Evolutionary conservation across 2,888 invertebrate genomes (phyloP).

Genomic region (Dascillus cervinus): DNA sequence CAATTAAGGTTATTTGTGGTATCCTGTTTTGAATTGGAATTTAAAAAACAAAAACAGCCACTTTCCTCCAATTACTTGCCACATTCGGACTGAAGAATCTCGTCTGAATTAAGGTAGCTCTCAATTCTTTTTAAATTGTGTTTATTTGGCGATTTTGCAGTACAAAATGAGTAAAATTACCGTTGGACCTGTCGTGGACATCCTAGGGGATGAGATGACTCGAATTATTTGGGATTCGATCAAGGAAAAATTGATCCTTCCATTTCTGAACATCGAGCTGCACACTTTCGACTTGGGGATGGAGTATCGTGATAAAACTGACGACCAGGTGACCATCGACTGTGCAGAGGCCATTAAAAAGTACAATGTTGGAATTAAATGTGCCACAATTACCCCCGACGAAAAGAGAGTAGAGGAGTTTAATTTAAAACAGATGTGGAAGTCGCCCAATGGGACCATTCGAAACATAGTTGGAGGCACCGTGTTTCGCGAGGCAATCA

Average conservation of each 20-base stretch:
- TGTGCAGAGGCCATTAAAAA: constrained; percentile 95
- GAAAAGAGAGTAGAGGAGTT: constrained; percentile 92
- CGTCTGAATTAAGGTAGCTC: too few species aligned
- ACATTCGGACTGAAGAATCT: too few species aligned
- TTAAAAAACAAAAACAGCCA: too few species aligned
- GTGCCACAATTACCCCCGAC: constrained; percentile 97
- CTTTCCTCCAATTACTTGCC: too few species aligned
- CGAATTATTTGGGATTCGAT: constrained; percentile 98
- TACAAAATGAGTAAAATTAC: constrained; percentile 56
- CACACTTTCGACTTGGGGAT: constrained; percentile 93
- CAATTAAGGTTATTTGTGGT: too few species aligned
- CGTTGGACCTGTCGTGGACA: constrained; percentile 84
- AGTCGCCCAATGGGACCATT: constrained; percentile 83
- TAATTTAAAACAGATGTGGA: constrained; percentile 85
- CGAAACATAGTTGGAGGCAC: constrained; percentile 82
- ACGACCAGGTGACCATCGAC: constrained; percentile 93
- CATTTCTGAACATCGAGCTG: constrained; percentile 90
- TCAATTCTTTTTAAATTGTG: too few species aligned
- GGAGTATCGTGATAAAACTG: constrained; percentile 87
- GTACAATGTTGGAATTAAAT: constrained; percentile 98
- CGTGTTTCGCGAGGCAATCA: constrained; percentile 75
- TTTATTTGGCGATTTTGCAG: too few species aligned
- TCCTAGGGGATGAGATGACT: constrained; percentile 94
- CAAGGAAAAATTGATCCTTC: constrained; percentile 92
- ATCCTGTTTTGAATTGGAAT: too few species aligned